A percentile compares a stretch with the other conserved stretches of the same genome.
These are phyloP conservation scores for Tanypteryx hageni DNA, from an alignment of 2,888 invertebrate genomes.

Conservation along the genomic window DNA sequence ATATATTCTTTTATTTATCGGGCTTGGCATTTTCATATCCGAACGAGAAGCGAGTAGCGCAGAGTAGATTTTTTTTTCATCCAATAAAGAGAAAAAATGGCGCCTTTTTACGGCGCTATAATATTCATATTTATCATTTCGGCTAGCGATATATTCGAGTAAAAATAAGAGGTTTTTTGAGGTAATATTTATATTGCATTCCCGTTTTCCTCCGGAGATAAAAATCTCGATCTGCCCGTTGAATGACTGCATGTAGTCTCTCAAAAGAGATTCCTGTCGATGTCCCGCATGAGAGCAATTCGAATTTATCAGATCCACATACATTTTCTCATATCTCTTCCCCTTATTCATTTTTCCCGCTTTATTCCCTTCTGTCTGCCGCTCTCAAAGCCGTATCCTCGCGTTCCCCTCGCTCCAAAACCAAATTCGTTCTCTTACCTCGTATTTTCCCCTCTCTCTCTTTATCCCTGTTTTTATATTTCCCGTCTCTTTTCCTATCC, in stretches of 20 bases:
- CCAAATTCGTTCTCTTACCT: neutral
- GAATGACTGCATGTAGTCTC: slow-evolving; percentile 49
- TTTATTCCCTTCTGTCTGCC: neutral
- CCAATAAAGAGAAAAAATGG: slow-evolving; percentile 1
- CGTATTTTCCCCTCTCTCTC: neutral
- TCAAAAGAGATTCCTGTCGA: slow-evolving; percentile 44
- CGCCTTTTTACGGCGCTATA: slow-evolving; percentile 29
- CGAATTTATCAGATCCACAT: slow-evolving; percentile 61
- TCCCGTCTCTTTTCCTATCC: neutral
- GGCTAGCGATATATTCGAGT: neutral
- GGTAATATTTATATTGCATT: slow-evolving; percentile 51
- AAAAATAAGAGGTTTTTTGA: neutral
- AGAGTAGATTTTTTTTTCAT: neutral
- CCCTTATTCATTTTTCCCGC: neutral
- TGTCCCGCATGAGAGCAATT: slow-evolving; percentile 38
- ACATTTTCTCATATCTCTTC: slow-evolving; percentile 56
- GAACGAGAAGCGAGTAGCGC: too few relatives aligned
- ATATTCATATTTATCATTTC: slow-evolving; percentile 40
- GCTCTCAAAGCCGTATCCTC: neutral
- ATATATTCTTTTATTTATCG: too few relatives aligned
- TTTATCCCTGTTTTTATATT: neutral
- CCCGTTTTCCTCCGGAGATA: slow-evolving; percentile 1
- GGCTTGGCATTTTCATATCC: too few relatives aligned
- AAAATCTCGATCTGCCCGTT: slow-evolving; percentile 48
- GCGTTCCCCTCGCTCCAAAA: neutral